A percentile compares a stretch with the other conserved stretches of the same genome.
Evolutionary conservation across 2,888 invertebrate species (phyloP).

Genomic region (Epistrophe eligans): DNA sequence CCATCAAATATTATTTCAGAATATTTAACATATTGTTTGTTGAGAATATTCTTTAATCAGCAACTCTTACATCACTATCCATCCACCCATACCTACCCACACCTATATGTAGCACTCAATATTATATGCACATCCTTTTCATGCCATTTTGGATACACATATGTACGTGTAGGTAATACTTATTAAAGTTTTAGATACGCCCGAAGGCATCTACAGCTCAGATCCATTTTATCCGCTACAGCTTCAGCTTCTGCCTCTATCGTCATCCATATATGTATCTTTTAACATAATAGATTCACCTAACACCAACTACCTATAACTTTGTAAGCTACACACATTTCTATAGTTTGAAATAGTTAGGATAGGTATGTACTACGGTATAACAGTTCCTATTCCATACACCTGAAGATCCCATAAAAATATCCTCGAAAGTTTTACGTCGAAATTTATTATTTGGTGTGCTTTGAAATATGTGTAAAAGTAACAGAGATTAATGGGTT

Average conservation of each 20-base stretch:
- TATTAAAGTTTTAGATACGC: neutral
- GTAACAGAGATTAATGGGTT: slow-evolving; percentile 74
- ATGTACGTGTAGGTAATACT: neutral
- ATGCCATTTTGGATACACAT: neutral
- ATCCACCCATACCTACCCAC: neutral
- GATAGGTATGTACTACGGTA: neutral
- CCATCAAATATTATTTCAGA: neutral
- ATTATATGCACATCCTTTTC: neutral
- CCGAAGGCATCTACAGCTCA: slow-evolving; percentile 17
- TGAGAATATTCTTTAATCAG: neutral
- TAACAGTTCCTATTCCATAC: neutral
- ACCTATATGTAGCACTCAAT: neutral
- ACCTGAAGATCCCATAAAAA: slow-evolving; percentile 72
- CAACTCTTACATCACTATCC: too few species aligned
- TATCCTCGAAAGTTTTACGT: slow-evolving; percentile 69
- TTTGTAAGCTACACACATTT: neutral
- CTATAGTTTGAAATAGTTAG: too few species aligned
- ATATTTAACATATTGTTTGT: neutral
- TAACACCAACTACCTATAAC: neutral
- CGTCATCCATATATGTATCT: neutral
- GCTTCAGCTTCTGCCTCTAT: neutral
- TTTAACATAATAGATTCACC: slow-evolving; percentile 9
- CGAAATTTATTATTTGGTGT: slow-evolving; percentile 75
- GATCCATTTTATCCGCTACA: neutral
- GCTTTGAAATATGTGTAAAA: slow-evolving; percentile 75